Conservation (phyloP, 2,113 vertebrate genomes). For the Zosterops lateralis region DNA sequence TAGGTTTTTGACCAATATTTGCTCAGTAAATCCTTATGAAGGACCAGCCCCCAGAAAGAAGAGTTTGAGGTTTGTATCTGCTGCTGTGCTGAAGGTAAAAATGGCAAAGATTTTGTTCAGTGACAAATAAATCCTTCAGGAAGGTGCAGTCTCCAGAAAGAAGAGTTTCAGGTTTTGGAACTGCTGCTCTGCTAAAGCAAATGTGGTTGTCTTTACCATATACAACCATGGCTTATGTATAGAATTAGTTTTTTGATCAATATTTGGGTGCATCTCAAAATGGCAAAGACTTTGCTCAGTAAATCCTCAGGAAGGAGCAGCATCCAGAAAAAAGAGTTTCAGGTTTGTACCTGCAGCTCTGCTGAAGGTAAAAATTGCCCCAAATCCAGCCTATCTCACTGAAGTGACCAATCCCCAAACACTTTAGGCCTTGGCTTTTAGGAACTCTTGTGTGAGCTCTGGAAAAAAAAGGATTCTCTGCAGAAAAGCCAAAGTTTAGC, state of each 20-base stretch:
- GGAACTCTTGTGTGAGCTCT: background rate
- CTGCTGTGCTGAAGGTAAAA: too few relatives aligned
- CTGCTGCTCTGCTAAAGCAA: background rate
- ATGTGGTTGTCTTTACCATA: too few relatives aligned
- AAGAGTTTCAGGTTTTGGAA: rapidly evolving
- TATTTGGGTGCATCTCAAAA: too few relatives aligned
- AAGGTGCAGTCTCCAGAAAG: background rate
- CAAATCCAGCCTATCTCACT: background rate
- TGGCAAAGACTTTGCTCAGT: background rate
- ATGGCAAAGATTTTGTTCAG: background rate
- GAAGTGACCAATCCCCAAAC: background rate
- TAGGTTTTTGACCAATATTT: too few relatives aligned
- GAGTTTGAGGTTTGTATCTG: too few relatives aligned
- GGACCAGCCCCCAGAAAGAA: too few relatives aligned
- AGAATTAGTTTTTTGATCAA: too few relatives aligned
- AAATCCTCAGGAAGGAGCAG: rapidly evolving
- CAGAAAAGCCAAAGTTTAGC: background rate
- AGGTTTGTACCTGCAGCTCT: rapidly evolving
- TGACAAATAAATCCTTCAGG: rapidly evolving
- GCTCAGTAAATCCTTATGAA: too few relatives aligned
- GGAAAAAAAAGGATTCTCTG: background rate
- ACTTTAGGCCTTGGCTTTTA: background rate
- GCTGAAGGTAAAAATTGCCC: background rate
- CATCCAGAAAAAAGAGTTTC: rapidly evolving
- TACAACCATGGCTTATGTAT: too few relatives aligned